Evolutionary conservation across 2,888 invertebrate genomes (phyloP).

Genomic region (Drosophila percnosoma): DNA sequence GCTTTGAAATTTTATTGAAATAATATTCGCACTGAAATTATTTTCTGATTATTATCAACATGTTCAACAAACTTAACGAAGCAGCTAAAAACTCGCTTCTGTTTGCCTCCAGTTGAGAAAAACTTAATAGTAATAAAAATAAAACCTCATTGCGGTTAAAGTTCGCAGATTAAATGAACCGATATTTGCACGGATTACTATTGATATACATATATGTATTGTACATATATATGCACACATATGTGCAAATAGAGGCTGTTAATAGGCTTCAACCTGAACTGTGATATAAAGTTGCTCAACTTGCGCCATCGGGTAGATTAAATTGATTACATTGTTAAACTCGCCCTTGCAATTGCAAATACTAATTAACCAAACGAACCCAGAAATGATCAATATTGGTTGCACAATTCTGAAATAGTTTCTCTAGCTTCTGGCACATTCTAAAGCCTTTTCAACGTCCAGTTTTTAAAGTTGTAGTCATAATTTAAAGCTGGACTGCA

Average conservation of each 20-base stretch:
- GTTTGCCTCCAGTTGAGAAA: constrained; percentile 10
- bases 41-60: constrained; percentile 12
- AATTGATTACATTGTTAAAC: constrained; percentile 12
- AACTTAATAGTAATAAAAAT: constrained; percentile 20
- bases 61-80: constrained; percentile 14
- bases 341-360: constrained; percentile 36
- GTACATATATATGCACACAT: too few relatives aligned
- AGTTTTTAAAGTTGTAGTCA: too few relatives aligned
- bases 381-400: background rate
- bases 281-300: constrained; percentile 31
- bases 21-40: background rate
- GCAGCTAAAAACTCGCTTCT: constrained; percentile 18
- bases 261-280: constrained; percentile 28
- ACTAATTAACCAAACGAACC: background rate
- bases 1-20: constrained; percentile 19
- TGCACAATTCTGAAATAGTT: background rate
- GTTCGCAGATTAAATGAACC: constrained; percentile 55
- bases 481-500: background rate
- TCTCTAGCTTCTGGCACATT: background rate
- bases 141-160: constrained; percentile 49
- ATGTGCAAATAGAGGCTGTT: constrained; percentile 17
- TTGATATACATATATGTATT: background rate
- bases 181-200: constrained; percentile 40
- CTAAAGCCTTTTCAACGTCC: background rate
- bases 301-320: constrained; percentile 21